phyloP scores from a whole-genome alignment of 1,140 invertebrate genomes.

The Drosophila sucinea region DNA sequence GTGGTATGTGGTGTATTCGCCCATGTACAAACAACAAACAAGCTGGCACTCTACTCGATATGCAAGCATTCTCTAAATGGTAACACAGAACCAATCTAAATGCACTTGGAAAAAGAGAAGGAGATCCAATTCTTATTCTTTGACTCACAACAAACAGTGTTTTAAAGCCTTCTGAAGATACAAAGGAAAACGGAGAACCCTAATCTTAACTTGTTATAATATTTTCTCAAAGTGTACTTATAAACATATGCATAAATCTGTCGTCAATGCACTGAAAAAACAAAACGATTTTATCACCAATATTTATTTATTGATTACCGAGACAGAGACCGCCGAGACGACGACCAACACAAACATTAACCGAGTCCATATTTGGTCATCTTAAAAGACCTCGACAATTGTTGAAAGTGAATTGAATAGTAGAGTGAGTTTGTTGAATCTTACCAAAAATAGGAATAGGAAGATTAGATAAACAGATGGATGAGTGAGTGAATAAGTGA shows the following conservation, averaged over 20 bases:
- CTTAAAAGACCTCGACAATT: slow-evolving; percentile 47
- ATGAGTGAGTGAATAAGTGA: background rate
- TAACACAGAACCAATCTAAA: background rate
- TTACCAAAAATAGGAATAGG: slow-evolving; percentile 33
- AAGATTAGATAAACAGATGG: background rate
- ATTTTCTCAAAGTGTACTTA: background rate
- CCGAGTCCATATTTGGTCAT: slow-evolving; percentile 28
- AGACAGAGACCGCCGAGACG: slow-evolving; percentile 10
- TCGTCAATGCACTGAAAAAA: slow-evolving; percentile 5
- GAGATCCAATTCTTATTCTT: no score
- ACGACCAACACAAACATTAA: slow-evolving; percentile 6
- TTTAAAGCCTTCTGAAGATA: no score
- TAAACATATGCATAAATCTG: slow-evolving; percentile 18
- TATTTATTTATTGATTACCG: slow-evolving; percentile 18
- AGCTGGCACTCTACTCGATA: slow-evolving; percentile 12
- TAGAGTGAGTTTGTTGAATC: slow-evolving; percentile 36
- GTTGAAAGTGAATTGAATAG: slow-evolving; percentile 46
- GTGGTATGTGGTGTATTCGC: slow-evolving; percentile 31
- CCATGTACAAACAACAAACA: slow-evolving; percentile 35
- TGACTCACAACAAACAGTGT: background rate
- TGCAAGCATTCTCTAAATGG: background rate
- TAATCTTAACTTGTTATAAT: slow-evolving; percentile 2
- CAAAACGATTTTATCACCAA: slow-evolving; percentile 13
- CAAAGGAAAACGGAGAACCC: no score
- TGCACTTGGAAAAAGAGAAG: background rate